phyloP scores from a whole-genome alignment of 2,797 vertebrate genomes.

The Coranthus polyacanthus region DNA sequence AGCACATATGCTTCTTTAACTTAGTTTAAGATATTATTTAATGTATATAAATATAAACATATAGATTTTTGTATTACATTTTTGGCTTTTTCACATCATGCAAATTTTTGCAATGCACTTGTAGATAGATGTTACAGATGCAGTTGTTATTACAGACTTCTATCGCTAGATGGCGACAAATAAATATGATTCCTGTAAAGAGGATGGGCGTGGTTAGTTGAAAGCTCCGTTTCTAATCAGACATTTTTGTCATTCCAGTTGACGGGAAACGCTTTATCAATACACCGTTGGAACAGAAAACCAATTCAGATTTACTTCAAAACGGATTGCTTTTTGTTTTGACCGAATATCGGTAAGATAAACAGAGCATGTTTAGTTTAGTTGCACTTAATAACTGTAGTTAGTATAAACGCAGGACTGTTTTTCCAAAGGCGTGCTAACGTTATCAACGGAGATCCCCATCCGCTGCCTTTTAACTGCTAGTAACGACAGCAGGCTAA shows the following conservation, averaged over 20 bases:
- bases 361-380: accelerated
- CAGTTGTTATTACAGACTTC: not conserved
- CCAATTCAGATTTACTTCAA: too few relatives aligned
- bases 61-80: too few relatives aligned
- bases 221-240: not conserved
- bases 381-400: not conserved
- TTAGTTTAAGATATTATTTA: too few relatives aligned
- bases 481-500: not conserved
- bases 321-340: not conserved
- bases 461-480: not conserved
- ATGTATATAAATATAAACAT: too few relatives aligned
- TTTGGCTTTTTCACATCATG: too few relatives aligned
- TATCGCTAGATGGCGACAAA: conserved; percentile 42
- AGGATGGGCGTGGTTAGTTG: conserved; percentile 66
- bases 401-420: not conserved
- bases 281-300: not conserved
- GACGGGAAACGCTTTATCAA: not conserved
- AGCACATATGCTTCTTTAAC: too few relatives aligned
- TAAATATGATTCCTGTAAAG: accelerated
- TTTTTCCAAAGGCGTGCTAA: not conserved
- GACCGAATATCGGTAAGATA: conserved; percentile 24
- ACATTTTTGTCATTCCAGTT: conserved; percentile 66
- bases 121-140: not conserved
- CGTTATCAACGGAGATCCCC: not conserved
- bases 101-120: too few relatives aligned